phyloP scores from a whole-genome alignment of 2,113 vertebrate species.

The Hydrolagus affinis region DNA sequence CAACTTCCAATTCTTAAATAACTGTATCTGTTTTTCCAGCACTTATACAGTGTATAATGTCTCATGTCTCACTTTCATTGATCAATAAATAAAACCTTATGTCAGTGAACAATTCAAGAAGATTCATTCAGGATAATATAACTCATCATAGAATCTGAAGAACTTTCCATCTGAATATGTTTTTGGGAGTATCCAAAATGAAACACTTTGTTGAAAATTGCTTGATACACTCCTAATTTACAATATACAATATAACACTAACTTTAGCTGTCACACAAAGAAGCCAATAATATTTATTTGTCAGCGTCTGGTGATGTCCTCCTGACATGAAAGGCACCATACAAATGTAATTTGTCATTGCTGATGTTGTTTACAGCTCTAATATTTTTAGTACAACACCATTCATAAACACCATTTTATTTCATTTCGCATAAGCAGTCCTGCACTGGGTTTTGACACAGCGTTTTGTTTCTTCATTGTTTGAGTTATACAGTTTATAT shows the following conservation, averaged over 20 bases:
- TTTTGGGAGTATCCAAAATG: not conserved
- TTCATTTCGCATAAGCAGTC: not conserved
- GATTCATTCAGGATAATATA: not conserved
- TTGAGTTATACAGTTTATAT: not conserved
- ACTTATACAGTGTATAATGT: no score
- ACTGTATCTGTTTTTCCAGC: no score
- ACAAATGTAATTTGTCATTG: no score
- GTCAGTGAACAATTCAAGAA: not conserved
- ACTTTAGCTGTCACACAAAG: not conserved
- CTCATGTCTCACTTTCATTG: not conserved
- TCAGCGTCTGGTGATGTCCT: not conserved
- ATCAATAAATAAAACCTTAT: not conserved
- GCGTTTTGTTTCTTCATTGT: not conserved
- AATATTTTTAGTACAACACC: no score
- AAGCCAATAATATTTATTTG: not conserved
- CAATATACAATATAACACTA: no score
- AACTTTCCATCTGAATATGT: not conserved
- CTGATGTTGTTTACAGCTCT: no score
- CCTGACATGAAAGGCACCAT: not conserved
- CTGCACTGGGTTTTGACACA: not conserved
- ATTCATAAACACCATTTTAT: constrained; percentile 12
- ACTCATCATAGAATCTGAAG: not conserved
- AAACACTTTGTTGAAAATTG: not conserved
- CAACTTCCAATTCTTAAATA: no score
- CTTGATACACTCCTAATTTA: no score